These are phyloP conservation scores for Albula goreensis DNA, from an alignment of 2,113 vertebrate species.

Conservation along the genomic window DNA sequence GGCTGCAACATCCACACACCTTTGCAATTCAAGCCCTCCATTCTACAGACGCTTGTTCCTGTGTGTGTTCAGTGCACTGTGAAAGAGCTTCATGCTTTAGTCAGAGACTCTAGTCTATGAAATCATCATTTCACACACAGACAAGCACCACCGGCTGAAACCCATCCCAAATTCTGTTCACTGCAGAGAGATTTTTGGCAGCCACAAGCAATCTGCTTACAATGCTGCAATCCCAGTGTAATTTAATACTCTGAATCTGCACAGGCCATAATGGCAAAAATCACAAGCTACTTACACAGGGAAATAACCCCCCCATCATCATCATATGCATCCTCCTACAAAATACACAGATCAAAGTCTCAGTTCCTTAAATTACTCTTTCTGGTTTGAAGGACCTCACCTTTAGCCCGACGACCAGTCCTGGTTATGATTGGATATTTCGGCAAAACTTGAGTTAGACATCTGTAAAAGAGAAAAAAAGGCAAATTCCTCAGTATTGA, in stretches of 20 bases:
- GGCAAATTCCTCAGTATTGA: too few species aligned
- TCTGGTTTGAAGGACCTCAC: not conserved
- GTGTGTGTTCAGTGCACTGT: conserved; percentile 48
- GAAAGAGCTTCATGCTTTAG: conserved; percentile 30
- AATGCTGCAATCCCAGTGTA: too few species aligned
- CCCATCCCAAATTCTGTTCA: not conserved
- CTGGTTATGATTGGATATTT: too few species aligned
- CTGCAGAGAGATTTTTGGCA: not conserved
- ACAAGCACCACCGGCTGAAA: not conserved
- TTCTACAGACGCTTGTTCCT: not conserved
- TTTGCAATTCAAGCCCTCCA: not conserved
- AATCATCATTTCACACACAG: conserved; percentile 27
- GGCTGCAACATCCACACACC: not conserved
- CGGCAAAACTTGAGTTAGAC: too few species aligned
- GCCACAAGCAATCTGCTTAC: not conserved
- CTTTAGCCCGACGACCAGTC: not conserved
- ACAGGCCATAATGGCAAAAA: too few species aligned
- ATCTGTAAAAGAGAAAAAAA: too few species aligned
- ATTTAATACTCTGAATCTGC: too few species aligned
- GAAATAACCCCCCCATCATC: too few species aligned
- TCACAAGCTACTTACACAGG: too few species aligned
- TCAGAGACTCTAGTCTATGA: conserved; percentile 42
- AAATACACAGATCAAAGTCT: too few species aligned
- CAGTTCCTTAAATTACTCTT: not conserved
- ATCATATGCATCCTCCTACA: too few species aligned